Evolutionary conservation across 2,888 invertebrate genomes (phyloP), one percentile per base, ranked within the genome.

Genomic region (Drosophila robusta): DNA sequence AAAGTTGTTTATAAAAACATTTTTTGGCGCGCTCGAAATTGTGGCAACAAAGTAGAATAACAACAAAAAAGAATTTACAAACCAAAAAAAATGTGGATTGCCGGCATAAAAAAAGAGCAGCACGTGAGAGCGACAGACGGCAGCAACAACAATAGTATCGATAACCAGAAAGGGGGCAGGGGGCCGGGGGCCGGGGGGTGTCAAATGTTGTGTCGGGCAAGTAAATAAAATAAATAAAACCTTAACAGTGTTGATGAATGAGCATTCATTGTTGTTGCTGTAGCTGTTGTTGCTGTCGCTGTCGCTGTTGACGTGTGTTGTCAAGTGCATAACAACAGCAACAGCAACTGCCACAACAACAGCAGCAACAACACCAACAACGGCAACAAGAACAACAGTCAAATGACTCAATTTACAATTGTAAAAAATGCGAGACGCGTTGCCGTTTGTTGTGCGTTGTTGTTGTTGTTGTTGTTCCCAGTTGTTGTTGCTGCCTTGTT

Each of bases 381-480:
- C 61, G 36, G 22, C 73, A 69, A 60, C 56, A 68, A 65, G 36
- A 58, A 71, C 69, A 75, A 81, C 78, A 84, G 50, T 55, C 72
- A 76, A 89, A 85, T 85, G 86, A 85, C 85, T 87, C 81, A 89
- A 89, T 87, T 89, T 89, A 87, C 85, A 85, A 78, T 84, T 87
- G 85, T 87, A 87, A 75, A 87, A 83, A 84, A 83, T 69, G 83
- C 70, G 73, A 67, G 60, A 75, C 72, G 72, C 73, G 69, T 68
- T 77, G 70, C 58, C 77, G 58, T 54, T 68, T 47, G 54, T 41
- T 64, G 64, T 62, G 6, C 62, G 16, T 36, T 55, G 39, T 4
- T 51, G 44, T n/a, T 51, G 52, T 11, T 42, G 45, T 29, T 60
- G 68, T n/a, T 50, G 55, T 9, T 63, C 8, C 29, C 29, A 29